A percentile compares a stretch with the other conserved stretches of the same genome.
Conservation (phyloP, 2,113 vertebrate species). For the Seriola quinqueradiata region DNA sequence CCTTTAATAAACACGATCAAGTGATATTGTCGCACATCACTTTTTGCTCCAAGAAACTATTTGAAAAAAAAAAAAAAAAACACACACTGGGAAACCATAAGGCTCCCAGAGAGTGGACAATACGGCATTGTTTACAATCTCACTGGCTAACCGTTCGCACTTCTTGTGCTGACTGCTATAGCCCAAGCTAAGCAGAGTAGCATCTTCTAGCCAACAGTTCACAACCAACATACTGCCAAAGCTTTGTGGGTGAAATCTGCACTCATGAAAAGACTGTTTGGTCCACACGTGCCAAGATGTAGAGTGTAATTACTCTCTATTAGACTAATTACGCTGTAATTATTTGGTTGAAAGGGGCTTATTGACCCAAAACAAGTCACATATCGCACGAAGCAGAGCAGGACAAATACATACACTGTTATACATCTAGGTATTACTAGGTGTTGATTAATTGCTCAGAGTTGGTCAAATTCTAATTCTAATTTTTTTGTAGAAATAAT, state of each 20-base stretch:
- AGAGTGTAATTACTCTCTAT: neutral
- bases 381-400: neutral
- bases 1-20: neutral
- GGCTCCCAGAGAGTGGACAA: neutral
- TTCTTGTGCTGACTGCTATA: neutral
- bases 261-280: neutral
- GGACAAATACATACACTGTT: neutral
- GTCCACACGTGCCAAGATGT: neutral
- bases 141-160: neutral
- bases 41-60: neutral
- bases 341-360: neutral
- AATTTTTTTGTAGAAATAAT: constrained; percentile 11
- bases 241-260: neutral
- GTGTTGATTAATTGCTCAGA: constrained; percentile 8
- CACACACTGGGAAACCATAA: neutral
- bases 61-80: neutral
- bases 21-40: neutral
- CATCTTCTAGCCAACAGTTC: neutral
- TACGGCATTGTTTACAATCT: neutral
- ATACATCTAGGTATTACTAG: neutral
- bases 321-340: neutral
- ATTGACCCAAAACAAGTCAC: neutral
- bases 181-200: neutral
- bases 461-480: constrained; percentile 23
- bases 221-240: neutral